These are phyloP conservation scores for Odontophorus gujanensis DNA, from an alignment of 2,113 vertebrate genomes.

Conservation along the genomic window DNA sequence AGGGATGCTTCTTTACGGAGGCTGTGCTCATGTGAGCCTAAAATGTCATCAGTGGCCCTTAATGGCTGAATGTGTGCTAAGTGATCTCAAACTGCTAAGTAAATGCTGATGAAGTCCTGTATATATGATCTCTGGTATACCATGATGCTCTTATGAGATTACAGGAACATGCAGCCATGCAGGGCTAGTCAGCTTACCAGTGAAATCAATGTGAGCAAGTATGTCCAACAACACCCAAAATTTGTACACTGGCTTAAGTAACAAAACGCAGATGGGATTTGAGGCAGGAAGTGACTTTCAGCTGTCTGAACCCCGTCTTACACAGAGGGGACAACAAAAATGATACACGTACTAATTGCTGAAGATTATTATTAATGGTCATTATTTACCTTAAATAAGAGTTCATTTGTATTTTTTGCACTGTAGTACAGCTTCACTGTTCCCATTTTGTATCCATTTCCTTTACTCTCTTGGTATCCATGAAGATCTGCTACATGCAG, in stretches of 20 bases:
- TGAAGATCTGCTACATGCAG: conserved; percentile 87
- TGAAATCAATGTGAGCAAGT: background rate
- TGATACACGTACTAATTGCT: background rate
- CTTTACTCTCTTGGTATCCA: conserved; percentile 54
- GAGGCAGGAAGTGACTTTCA: background rate
- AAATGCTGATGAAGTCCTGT: background rate
- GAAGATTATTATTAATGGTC: background rate
- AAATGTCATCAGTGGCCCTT: background rate
- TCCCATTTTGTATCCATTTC: conserved; percentile 75
- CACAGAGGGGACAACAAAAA: background rate
- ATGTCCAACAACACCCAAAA: background rate
- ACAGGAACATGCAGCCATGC: background rate
- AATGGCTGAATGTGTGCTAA: background rate
- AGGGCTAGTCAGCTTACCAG: background rate
- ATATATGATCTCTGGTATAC: background rate
- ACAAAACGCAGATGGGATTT: background rate
- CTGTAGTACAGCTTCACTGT: conserved; percentile 88
- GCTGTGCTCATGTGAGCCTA: background rate
- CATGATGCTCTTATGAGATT: background rate
- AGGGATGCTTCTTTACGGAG: background rate
- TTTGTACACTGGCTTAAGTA: background rate
- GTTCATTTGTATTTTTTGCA: conserved; percentile 85
- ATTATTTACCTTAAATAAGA: conserved; percentile 90
- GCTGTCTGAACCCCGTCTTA: background rate
- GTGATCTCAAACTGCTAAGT: background rate